Conservation (phyloP, 2,797 vertebrate genomes). For the Poecilia wingei region DNA sequence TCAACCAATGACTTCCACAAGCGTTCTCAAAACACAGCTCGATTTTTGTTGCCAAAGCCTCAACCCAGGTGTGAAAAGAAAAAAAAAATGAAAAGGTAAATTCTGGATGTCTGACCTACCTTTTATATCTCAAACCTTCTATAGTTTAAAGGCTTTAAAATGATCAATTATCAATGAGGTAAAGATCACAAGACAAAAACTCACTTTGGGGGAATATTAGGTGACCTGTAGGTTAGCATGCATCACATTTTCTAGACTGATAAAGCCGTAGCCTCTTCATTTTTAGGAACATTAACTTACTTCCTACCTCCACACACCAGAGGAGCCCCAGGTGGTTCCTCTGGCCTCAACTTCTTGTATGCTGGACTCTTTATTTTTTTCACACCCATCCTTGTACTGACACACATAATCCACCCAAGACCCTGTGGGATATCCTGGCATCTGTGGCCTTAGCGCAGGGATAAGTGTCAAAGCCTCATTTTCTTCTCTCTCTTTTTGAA, state of each 20-base stretch:
- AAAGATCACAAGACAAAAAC: too few species aligned
- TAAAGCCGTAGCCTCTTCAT: slow-evolving; percentile 35
- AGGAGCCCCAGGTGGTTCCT: slow-evolving; percentile 65
- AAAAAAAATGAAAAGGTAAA: not conserved
- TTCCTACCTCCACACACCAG: slow-evolving; percentile 76
- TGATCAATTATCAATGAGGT: not conserved
- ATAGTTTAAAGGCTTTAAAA: not conserved
- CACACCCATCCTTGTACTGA: slow-evolving; percentile 18
- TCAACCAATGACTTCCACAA: not conserved
- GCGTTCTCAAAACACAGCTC: not conserved
- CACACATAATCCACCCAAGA: slow-evolving; percentile 21
- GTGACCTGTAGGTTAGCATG: not conserved
- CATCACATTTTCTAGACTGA: not conserved
- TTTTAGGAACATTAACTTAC: slow-evolving; percentile 57
- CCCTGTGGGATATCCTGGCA: slow-evolving; percentile 50
- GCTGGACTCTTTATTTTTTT: slow-evolving; percentile 48
- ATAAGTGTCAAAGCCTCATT: slow-evolving; percentile 62
- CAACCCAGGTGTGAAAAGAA: not conserved
- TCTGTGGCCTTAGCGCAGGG: slow-evolving; percentile 42
- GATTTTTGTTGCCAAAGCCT: not conserved
- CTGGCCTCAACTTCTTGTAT: slow-evolving; percentile 66
- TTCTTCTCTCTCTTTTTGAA: slow-evolving; percentile 48
- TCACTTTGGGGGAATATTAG: not conserved
- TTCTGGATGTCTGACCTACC: not conserved
- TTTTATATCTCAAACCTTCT: not conserved